Percentiles rank a stretch among this genome's conserved stretches.
These are phyloP conservation scores for Trichogramma dendrolimi DNA, from an alignment of 2,888 invertebrate species.

Conservation along the genomic window DNA sequence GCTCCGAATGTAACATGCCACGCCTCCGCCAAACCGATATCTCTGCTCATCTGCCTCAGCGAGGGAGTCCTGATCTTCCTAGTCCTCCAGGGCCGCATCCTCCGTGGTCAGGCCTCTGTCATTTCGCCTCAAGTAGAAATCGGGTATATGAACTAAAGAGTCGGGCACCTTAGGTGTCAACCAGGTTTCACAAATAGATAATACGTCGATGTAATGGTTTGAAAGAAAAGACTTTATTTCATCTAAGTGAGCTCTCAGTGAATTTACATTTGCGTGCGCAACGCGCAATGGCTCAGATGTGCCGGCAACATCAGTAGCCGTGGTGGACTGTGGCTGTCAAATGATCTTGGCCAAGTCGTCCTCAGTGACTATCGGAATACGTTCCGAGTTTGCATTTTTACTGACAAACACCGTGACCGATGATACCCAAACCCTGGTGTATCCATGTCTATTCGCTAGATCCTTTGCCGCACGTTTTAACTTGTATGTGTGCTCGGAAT, in stretches of 20 bases:
- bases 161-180: not conserved
- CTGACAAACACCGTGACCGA: too few species aligned
- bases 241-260: not conserved
- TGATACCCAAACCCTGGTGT: too few species aligned
- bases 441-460: too few species aligned
- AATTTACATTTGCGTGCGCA: constrained; percentile 2
- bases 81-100: not conserved
- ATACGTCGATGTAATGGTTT: not conserved
- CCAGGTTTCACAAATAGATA: not conserved
- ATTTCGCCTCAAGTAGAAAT: not conserved
- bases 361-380: too few species aligned
- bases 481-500: too few species aligned
- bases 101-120: not conserved
- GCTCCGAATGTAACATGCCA: not conserved
- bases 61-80: too few species aligned
- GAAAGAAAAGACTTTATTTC: not conserved
- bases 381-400: too few species aligned
- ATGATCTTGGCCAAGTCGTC: too few species aligned
- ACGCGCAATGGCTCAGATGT: not conserved
- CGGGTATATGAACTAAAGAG: not conserved
- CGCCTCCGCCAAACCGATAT: not conserved
- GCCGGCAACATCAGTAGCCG: too few species aligned
- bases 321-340: too few species aligned
- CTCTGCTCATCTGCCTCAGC: too few species aligned
- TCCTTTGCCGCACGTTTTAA: too few species aligned